phyloP scores from a whole-genome alignment of 2,113 vertebrate genomes.

The Callithrix jacchus region DNA sequence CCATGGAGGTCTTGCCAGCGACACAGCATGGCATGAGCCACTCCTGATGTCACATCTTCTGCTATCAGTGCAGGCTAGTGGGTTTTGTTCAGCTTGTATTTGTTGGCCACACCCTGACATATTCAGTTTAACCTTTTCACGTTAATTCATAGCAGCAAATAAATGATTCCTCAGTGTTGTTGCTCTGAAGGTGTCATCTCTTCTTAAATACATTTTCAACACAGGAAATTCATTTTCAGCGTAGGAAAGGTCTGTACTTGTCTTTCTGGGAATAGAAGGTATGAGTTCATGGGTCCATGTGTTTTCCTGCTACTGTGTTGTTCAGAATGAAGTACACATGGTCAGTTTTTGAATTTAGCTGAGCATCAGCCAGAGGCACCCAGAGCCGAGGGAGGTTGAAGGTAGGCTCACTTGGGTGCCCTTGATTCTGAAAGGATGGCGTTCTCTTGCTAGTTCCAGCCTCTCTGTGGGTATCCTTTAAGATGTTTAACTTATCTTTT shows the following conservation, averaged over 20 bases:
- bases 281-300: background rate
- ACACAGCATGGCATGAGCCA: accelerated
- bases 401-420: no score
- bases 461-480: background rate
- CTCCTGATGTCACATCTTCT: background rate
- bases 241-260: background rate
- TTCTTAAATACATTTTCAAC: background rate
- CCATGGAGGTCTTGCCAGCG: background rate
- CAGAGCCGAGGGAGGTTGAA: background rate
- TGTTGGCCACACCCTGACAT: background rate
- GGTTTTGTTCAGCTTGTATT: background rate
- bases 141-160: background rate
- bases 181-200: background rate
- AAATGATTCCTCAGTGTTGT: background rate
- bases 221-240: background rate
- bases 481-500: background rate
- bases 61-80: accelerated
- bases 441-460: accelerated
- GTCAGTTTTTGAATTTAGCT: background rate
- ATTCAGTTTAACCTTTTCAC: background rate
- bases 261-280: background rate
- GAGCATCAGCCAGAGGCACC: background rate
- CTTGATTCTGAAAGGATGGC: background rate
- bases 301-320: background rate
- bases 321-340: background rate